Evolutionary conservation across 2,113 vertebrate genomes (phyloP), one percentile per base, ranked within the genome.

Genomic region (Chrysemys picta): DNA sequence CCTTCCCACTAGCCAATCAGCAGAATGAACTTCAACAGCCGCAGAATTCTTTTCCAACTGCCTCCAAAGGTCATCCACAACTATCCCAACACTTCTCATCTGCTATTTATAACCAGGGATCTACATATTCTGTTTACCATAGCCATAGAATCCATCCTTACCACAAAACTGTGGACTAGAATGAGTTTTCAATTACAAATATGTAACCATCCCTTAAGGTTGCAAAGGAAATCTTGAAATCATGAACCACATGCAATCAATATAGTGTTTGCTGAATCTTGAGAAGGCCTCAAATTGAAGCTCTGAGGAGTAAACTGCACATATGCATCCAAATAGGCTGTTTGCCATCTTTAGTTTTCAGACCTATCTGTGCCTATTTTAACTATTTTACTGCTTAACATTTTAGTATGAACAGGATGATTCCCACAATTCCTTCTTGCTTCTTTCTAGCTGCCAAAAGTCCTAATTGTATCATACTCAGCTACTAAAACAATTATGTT

Each of bases 81-180:
- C 95, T 94, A 91, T 93, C 91, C 91, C 93, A 96, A 97, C 90
- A 91, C 88, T 94, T 91, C 91, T 82, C 87, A 87, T 87, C 82
- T 96, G 89, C 95, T 96, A 97, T 96, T 96, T 97, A 96, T 97
- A 96, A 96, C 94, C 91, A 91, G 10, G 1, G 82, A 95, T 90
- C 87, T 95, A 89, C 87, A 82, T 91, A 96, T 95, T 96, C 83
- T 80, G 85, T 94, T 57, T 97, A 96, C 87, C 80, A 86, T 53
- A 80, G 85, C 22, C 94, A 95, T 89, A 95, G 95, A 96, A 94
- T 57, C 53, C 53, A 93, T n/a, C 87, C 89, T 84, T 85, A 87
- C 75, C 6, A 2, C 47, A 80, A 2, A n/a, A 21, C 17, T 38
- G 31, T 69, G 65, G 65, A 45, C 72, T 27, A 76, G 72, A 45